phyloP scores from a whole-genome alignment of 2,113 vertebrate genomes.

The Oryzias javanicus region DNA sequence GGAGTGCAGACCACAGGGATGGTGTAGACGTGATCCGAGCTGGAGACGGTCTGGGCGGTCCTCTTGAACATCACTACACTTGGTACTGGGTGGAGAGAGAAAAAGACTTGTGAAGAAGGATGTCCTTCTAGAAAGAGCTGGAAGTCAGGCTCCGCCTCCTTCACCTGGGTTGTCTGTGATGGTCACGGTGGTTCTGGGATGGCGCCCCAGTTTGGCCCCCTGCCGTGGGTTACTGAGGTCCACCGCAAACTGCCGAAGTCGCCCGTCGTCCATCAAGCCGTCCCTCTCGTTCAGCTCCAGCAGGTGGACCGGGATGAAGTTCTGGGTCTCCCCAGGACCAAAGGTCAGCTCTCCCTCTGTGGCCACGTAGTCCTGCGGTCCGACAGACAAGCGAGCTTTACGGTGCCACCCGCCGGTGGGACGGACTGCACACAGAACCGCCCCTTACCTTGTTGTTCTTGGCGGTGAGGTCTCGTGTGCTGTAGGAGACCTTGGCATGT shows the following conservation, averaged over 20 bases:
- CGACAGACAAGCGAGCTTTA: neutral
- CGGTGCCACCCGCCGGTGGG: too few relatives aligned
- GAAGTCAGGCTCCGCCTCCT: neutral
- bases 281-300: conserved; percentile 86
- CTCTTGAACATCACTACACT: conserved; percentile 76
- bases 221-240: conserved; percentile 90
- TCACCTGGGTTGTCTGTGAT: conserved; percentile 83
- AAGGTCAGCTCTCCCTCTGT: conserved; percentile 87
- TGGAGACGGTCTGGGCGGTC: conserved; percentile 66
- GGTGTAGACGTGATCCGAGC: conserved; percentile 59
- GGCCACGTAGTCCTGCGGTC: conserved; percentile 84
- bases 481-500: conserved; percentile 89
- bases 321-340: conserved; percentile 85
- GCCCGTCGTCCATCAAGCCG: conserved; percentile 80
- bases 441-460: conserved; percentile 86
- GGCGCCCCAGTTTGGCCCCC: conserved; percentile 87
- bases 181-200: conserved; percentile 84
- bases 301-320: conserved; percentile 85
- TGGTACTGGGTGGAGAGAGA: conserved; percentile 61
- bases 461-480: conserved; percentile 86
- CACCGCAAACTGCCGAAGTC: conserved; percentile 86
- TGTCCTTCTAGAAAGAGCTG: too few relatives aligned
- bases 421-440: neutral
- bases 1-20: conserved; percentile 75
- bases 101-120: too few relatives aligned